These are phyloP conservation scores for Holothuria leucospilota DNA, from an alignment of 53 echinoderm and acorn worm genomes.

Conservation along the genomic window DNA sequence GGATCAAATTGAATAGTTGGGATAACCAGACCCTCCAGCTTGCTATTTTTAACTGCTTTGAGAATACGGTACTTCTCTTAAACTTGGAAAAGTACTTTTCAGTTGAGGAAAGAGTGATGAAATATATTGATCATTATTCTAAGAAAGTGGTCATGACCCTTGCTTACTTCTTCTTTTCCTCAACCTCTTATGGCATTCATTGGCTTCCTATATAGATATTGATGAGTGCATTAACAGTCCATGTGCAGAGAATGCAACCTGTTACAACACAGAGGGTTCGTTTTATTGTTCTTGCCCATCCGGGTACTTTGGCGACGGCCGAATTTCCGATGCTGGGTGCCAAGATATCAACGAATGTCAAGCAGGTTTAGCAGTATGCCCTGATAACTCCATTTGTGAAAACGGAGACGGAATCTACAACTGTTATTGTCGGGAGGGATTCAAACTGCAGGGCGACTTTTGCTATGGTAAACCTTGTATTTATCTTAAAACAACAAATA, in stretches of 20 bases:
- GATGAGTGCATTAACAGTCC: conserved; percentile 9
- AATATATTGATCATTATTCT: too few relatives aligned
- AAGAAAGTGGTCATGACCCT: too few relatives aligned
- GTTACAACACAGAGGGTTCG: conserved; percentile 22
- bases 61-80: too few relatives aligned
- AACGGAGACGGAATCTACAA: conserved; percentile 8
- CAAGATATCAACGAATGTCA: conserved; percentile 20
- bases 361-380: not conserved
- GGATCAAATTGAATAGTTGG: too few relatives aligned
- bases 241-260: not conserved
- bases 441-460: not conserved
- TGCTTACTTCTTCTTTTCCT: too few relatives aligned
- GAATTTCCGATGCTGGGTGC: not conserved
- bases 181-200: too few relatives aligned
- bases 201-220: not conserved
- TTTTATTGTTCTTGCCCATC: conserved; percentile 19
- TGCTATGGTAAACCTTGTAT: conserved; percentile 18
- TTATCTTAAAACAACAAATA: not conserved
- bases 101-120: too few relatives aligned
- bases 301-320: conserved; percentile 31
- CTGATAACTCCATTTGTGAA: conserved; percentile 11
- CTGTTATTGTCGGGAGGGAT: not conserved
- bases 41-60: too few relatives aligned
- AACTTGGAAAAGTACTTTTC: too few relatives aligned
- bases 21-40: too few relatives aligned